phyloP scores from a whole-genome alignment of 2,888 invertebrate species.

The Andrena dorsata region DNA sequence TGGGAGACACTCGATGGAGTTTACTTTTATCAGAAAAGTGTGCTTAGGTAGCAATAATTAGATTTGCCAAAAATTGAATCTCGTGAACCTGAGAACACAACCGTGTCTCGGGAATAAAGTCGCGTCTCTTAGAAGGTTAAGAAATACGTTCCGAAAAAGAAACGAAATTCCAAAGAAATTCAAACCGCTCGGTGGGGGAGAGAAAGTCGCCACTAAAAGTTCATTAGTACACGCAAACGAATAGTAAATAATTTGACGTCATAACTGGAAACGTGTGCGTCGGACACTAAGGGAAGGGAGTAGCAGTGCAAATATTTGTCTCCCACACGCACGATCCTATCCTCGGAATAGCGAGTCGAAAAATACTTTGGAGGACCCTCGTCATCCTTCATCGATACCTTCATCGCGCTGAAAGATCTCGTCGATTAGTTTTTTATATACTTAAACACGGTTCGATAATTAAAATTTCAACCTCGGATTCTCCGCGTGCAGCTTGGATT shows the following conservation, averaged over 20 bases:
- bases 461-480: neutral
- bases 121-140: neutral
- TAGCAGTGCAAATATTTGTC: neutral
- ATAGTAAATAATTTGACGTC: neutral
- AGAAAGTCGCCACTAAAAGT: neutral
- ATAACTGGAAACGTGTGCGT: neutral
- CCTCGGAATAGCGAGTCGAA: slow-evolving; percentile 28
- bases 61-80: too few species aligned
- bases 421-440: neutral
- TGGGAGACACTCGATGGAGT: neutral
- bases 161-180: neutral
- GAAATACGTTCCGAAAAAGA: neutral
- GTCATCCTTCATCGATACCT: neutral
- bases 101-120: slow-evolving; percentile 3
- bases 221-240: neutral
- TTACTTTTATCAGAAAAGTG: neutral
- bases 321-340: neutral
- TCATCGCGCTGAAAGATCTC: neutral
- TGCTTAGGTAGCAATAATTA: too few species aligned
- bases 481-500: too few species aligned
- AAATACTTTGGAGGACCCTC: neutral
- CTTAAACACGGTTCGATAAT: neutral
- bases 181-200: neutral
- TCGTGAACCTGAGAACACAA: neutral
- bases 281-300: neutral